Conservation (phyloP, 1,140 invertebrate species). For the Drosophila setifemur region DNA sequence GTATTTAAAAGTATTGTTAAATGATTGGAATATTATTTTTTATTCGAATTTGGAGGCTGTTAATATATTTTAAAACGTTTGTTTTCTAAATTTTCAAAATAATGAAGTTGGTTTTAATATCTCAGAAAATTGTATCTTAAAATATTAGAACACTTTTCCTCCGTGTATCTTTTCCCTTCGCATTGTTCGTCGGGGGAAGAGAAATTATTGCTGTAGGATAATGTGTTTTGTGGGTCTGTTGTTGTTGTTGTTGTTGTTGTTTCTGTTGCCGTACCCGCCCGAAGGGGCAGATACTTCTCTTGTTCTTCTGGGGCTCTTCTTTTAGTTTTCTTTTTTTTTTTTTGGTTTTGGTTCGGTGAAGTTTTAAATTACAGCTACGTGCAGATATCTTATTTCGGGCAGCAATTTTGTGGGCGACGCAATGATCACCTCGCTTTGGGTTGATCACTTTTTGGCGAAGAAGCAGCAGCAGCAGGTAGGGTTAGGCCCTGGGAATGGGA, state of each 20-base stretch:
- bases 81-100: too few species aligned
- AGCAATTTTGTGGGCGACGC: conserved; percentile 68
- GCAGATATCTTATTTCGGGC: conserved; percentile 78
- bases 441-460: conserved; percentile 58
- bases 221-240: conserved; percentile 36
- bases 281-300: conserved; percentile 23
- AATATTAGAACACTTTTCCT: not conserved
- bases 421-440: conserved; percentile 53
- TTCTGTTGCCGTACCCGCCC: conserved; percentile 11
- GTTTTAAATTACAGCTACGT: conserved; percentile 80
- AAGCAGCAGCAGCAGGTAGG: conserved; percentile 58
- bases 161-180: conserved; percentile 18
- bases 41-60: too few species aligned
- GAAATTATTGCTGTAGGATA: conserved; percentile 71
- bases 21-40: too few species aligned
- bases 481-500: conserved; percentile 17
- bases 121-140: not conserved
- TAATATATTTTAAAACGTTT: too few species aligned
- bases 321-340: conserved; percentile 18
- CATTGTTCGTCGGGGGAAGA: conserved; percentile 46
- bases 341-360: conserved; percentile 31
- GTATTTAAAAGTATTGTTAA: too few species aligned
- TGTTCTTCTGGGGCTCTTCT: conserved; percentile 26
- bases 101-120: not conserved
- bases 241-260: conserved; percentile 19